A percentile compares a stretch with the other conserved stretches of the same genome.
Conservation (phyloP, 2,113 vertebrate species). For the Daphoenositta chrysoptera region DNA sequence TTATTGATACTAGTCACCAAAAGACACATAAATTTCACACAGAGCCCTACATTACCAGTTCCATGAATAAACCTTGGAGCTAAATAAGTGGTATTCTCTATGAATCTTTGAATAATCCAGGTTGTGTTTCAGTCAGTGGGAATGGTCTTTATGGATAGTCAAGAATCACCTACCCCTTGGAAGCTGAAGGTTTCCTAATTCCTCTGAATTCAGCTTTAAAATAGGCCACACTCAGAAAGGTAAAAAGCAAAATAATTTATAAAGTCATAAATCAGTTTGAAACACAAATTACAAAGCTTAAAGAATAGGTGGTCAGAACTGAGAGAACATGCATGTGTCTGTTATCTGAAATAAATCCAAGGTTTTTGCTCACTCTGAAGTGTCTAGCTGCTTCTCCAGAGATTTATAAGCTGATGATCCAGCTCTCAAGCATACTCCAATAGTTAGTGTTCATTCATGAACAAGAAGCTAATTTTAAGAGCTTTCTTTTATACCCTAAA, state of each 20-base stretch:
- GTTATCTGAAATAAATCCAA: neutral
- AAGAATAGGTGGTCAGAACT: neutral
- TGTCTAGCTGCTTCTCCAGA: neutral
- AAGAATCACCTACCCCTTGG: fast-evolving
- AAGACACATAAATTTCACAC: neutral
- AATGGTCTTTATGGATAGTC: neutral
- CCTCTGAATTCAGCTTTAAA: neutral
- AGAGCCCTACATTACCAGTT: neutral
- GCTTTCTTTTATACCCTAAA: neutral
- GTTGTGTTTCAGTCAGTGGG: neutral
- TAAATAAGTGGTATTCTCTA: neutral
- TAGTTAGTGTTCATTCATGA: neutral
- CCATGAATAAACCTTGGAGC: neutral
- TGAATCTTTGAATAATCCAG: neutral
- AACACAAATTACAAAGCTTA: neutral
- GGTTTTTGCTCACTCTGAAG: neutral
- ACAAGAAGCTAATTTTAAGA: neutral
- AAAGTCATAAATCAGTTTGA: neutral
- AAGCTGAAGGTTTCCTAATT: neutral
- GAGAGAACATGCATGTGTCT: neutral
- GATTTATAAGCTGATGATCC: neutral
- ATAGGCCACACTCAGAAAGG: neutral
- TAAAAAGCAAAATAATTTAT: no score
- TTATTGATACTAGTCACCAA: neutral
- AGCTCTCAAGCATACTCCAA: neutral